These are phyloP conservation scores for Synergus japonicus DNA, from an alignment of 2,888 invertebrate genomes.

Conservation along the genomic window DNA sequence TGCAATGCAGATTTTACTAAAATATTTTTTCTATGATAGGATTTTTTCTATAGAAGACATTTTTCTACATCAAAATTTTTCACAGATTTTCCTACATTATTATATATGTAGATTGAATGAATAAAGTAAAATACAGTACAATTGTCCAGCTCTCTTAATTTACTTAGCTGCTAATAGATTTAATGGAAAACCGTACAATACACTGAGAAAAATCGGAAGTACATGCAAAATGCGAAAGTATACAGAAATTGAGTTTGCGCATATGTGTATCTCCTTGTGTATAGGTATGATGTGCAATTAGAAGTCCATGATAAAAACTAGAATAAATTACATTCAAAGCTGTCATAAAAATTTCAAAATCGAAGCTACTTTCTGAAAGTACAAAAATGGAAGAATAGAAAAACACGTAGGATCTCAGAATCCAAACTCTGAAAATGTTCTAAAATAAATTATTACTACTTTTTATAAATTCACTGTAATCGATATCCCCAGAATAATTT, in stretches of 20 bases:
- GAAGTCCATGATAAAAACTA: neutral
- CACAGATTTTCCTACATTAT: neutral
- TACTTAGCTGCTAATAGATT: conserved; percentile 56
- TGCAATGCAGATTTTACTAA: neutral
- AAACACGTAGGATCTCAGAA: conserved; percentile 43
- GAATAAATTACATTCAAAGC: neutral
- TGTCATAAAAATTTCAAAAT: neutral
- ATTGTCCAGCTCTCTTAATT: conserved; percentile 15
- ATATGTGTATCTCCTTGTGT: conserved; percentile 41
- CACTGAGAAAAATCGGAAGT: conserved; percentile 58
- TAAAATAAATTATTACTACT: neutral
- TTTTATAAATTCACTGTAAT: neutral
- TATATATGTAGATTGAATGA: too few relatives aligned
- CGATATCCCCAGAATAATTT: neutral
- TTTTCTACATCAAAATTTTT: neutral
- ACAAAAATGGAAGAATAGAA: conserved; percentile 66
- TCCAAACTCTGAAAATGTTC: neutral
- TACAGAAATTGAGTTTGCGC: conserved; percentile 45
- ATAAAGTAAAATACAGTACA: neutral
- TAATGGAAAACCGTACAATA: conserved; percentile 59
- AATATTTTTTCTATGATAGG: neutral
- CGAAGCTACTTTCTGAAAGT: conserved; percentile 51
- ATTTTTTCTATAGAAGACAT: neutral
- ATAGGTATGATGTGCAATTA: neutral
- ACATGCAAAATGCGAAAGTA: conserved; percentile 61